Base-by-base conservation (phyloP, 2,113 vertebrate genomes). In the Gyps fulvus region DNA sequence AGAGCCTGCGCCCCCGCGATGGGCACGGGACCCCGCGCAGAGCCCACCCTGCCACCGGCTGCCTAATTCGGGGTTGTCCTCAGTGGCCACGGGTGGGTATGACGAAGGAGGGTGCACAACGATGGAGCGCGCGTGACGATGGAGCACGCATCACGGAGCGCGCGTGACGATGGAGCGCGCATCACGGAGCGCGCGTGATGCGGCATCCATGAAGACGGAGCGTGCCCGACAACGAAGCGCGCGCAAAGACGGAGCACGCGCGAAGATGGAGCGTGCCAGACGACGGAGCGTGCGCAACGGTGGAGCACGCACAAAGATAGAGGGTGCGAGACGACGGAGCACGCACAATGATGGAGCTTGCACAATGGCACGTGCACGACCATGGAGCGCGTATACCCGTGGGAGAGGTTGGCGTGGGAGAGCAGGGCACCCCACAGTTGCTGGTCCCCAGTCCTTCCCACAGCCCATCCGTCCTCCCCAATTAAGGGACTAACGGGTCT, bases 21-120 rank as follows among this genome's bases (percentile, higher is more conserved):
- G 6, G 29, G 21, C 9, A 1, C 0, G 18, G 45, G 34, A 9
- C 25, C 57, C 42, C 8, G 0, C 0, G 1, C 47, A 49, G 62
- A 91, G 76, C 34, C 49, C 72, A 22, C 38, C 36, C 43, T 36
- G 54, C 25, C 34, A 42, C 25, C 5, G 2, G 62, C 62, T 61
- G 70, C 54, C 52, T 4, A 6, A 25, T 16, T 13, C 1, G 2
- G 77, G 70, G 63, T 3, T 38, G 55, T 42, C 54, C 50, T 83
- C 8, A 1, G 23, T 3, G 55, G 45, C 19, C 59, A n/a, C 42
- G 29, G 19, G n/a, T 7, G n/a, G 49, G 13, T 18, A 63, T 1
- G 43, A 22, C 1, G 34, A 54, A 36, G 61, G 50, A 57, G 31
- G 2, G 11, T 1, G 50, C 22, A 21, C 5, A 11, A 2, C 14